Conservation (phyloP, 2,113 vertebrate genomes). For the Centropus unirufus region DNA sequence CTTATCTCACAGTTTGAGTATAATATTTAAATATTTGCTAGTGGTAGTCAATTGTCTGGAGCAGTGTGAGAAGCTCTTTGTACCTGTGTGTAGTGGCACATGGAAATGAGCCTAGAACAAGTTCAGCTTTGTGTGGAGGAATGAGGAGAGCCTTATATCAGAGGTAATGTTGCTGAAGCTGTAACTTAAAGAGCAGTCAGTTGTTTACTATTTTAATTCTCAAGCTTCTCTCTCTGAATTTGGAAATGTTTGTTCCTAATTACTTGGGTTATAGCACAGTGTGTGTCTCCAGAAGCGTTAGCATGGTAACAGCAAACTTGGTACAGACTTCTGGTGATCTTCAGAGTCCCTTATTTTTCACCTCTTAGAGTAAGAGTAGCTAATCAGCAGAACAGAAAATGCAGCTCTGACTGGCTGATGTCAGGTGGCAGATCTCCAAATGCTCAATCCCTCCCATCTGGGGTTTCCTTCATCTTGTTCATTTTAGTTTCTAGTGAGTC, state of each 20-base stretch:
- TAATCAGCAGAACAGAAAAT: neutral
- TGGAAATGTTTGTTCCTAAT: neutral
- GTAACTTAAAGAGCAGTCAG: neutral
- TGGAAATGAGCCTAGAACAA: neutral
- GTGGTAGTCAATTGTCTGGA: neutral
- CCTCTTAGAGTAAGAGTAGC: neutral
- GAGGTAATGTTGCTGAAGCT: neutral
- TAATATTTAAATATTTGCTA: neutral
- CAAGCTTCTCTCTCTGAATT: neutral
- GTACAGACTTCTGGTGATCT: neutral
- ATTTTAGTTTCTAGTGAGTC: neutral
- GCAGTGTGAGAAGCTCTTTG: neutral
- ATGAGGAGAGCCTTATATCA: neutral
- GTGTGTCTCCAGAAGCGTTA: neutral
- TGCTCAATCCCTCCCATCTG: constrained; percentile 14
- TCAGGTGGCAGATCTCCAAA: constrained; percentile 33
- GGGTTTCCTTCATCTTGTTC: constrained; percentile 28
- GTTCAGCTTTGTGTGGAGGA: neutral
- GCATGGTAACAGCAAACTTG: neutral
- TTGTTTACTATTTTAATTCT: neutral
- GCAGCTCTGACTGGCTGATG: neutral
- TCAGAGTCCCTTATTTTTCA: neutral
- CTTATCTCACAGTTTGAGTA: neutral
- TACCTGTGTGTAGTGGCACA: neutral
- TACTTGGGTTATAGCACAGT: neutral